phyloP scores from a whole-genome alignment of 2,888 invertebrate species.

The Empis livida region DNA sequence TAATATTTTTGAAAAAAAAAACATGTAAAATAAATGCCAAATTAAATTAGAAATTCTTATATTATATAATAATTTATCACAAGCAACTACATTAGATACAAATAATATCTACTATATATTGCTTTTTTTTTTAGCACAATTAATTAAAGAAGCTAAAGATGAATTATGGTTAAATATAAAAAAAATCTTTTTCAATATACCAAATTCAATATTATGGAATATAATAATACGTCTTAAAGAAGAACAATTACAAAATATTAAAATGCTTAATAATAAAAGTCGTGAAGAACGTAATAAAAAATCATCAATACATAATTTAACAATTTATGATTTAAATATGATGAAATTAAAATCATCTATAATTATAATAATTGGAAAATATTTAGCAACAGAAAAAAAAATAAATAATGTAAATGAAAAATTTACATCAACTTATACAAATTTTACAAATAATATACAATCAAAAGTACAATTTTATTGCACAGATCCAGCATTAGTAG shows the following conservation, averaged over 20 bases:
- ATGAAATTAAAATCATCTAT: conserved; percentile 24
- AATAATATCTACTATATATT: background rate
- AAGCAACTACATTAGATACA: too few species aligned
- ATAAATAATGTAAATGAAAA: conserved; percentile 19
- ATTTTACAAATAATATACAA: conserved; percentile 23
- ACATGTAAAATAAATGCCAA: too few species aligned
- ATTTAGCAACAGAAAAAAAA: conserved; percentile 20
- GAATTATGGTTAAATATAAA: conserved; percentile 27
- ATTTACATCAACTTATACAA: conserved; percentile 20
- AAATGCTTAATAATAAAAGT: conserved; percentile 19
- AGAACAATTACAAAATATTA: conserved; percentile 27
- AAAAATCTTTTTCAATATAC: conserved; percentile 23
- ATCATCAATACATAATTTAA: conserved; percentile 14
- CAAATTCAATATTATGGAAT: conserved; percentile 27
- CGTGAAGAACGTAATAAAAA: conserved; percentile 6
- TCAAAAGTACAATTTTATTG: conserved; percentile 25
- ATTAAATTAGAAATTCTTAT: too few species aligned
- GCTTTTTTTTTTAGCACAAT: conserved; percentile 12
- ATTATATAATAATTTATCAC: background rate
- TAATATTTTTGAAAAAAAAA: too few species aligned
- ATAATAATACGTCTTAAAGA: conserved; percentile 26
- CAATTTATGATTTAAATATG: conserved; percentile 23
- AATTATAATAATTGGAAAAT: conserved; percentile 24
- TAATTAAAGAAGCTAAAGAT: conserved; percentile 20
- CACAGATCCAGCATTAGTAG: conserved; percentile 12